Conservation (phyloP, 2,888 invertebrate species). For the Clistopyga incitator region DNA sequence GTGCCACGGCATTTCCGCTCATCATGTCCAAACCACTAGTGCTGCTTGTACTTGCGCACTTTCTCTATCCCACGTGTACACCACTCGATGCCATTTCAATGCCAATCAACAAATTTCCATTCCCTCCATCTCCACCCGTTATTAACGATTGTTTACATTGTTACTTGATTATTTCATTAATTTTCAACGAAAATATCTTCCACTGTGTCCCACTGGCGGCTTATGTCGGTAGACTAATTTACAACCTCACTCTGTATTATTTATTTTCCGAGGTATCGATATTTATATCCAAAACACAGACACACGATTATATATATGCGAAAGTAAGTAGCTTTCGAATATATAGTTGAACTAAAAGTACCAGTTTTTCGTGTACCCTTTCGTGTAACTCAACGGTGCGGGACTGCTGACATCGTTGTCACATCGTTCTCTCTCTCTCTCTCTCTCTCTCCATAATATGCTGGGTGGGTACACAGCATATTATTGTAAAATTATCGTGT, state of each 20-base stretch:
- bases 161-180: constrained; percentile 47
- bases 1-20: constrained; percentile 29
- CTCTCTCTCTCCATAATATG: too few species aligned
- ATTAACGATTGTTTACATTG: constrained; percentile 48
- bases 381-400: too few species aligned
- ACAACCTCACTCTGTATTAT: constrained; percentile 31
- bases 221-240: constrained; percentile 32
- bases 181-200: constrained; percentile 31
- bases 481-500: too few species aligned
- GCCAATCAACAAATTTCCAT: constrained; percentile 3
- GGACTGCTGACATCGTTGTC: too few species aligned
- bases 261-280: constrained; percentile 74
- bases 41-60: constrained; percentile 28
- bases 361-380: too few species aligned
- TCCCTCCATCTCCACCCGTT: background rate
- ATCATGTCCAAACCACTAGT: constrained; percentile 44
- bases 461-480: too few species aligned
- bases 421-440: too few species aligned
- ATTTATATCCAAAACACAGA: constrained; percentile 75
- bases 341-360: too few species aligned
- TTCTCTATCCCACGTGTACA: background rate
- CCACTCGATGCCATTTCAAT: background rate
- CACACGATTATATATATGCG: too few species aligned
- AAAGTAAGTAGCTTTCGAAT: too few species aligned
- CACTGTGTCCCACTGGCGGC: too few species aligned